Conservation (phyloP, 1,140 invertebrate genomes). For the Palaemon carinicauda region DNA sequence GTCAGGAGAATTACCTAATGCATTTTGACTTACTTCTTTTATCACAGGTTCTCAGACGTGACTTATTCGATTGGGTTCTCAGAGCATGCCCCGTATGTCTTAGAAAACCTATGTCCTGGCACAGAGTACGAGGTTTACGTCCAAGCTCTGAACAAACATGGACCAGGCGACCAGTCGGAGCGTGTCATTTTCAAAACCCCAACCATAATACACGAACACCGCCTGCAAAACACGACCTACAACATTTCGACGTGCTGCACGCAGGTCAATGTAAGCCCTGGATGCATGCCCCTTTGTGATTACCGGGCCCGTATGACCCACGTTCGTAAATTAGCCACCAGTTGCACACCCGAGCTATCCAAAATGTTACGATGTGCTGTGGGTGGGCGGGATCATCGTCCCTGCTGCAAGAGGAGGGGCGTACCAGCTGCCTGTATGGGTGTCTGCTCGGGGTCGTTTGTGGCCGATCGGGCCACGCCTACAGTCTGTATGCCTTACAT, state of each 20-base stretch:
- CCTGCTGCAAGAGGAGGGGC: conserved; percentile 78
- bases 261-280: conserved; percentile 73
- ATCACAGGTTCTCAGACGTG: conserved; percentile 52
- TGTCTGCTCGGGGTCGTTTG: conserved; percentile 76
- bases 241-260: conserved; percentile 82
- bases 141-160: conserved; percentile 81
- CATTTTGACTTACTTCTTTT: conserved; percentile 2
- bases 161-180: conserved; percentile 76
- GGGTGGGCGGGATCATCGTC: conserved; percentile 77
- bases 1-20: too few species aligned
- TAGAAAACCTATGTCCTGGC: conserved; percentile 77
- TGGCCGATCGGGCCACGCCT: conserved; percentile 64
- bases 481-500: conserved; percentile 78
- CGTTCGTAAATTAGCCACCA: conserved; percentile 68
- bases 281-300: conserved; percentile 82
- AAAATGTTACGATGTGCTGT: conserved; percentile 75
- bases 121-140: conserved; percentile 83
- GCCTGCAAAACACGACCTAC: conserved; percentile 66
- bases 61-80: conserved; percentile 62
- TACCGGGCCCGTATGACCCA: conserved; percentile 83
- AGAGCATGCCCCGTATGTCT: conserved; percentile 72
- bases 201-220: conserved; percentile 60
- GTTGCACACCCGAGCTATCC: conserved; percentile 74
- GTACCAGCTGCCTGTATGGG: conserved; percentile 76
- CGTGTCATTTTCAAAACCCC: conserved; percentile 76